These are phyloP conservation scores for Hydriomena furcata DNA, from an alignment of 2,888 invertebrate species.

Conservation along the genomic window DNA sequence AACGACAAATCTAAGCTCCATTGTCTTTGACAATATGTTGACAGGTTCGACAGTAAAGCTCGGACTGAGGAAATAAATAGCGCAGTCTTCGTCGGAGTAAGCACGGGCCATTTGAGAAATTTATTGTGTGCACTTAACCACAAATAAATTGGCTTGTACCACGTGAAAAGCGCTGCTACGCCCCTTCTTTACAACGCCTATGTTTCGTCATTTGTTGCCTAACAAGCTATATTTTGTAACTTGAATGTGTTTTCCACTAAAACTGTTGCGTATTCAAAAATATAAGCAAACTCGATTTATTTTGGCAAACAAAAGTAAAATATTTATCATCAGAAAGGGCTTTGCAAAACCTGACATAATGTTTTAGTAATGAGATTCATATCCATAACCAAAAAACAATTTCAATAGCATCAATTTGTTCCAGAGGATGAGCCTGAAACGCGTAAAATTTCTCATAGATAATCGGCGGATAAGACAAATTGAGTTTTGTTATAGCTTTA, in stretches of 20 bases:
- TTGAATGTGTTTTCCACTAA: no score
- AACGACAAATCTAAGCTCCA: conserved; percentile 64
- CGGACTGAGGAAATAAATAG: conserved; percentile 75
- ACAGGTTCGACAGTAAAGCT: conserved; percentile 65
- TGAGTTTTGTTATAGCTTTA: conserved; percentile 44
- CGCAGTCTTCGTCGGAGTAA: conserved; percentile 72
- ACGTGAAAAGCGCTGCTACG: conserved; percentile 47
- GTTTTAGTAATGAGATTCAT: conserved; percentile 1
- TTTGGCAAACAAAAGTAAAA: no score
- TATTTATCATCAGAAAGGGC: no score
- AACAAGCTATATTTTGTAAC: conserved; percentile 5
- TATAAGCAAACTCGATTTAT: no score
- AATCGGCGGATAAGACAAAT: conserved; percentile 42
- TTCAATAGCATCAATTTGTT: conserved; percentile 7
- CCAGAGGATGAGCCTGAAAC: conserved; percentile 14
- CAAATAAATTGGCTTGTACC: conserved; percentile 78
- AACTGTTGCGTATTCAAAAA: no score
- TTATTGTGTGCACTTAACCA: conserved; percentile 81
- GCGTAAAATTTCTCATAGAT: conserved; percentile 31
- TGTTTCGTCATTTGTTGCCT: conserved; percentile 20
- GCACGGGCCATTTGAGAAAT: conserved; percentile 81
- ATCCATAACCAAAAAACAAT: conserved; percentile 13
- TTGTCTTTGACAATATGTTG: conserved; percentile 62
- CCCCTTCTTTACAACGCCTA: conserved; percentile 20
- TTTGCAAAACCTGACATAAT: no score